Evolutionary conservation across 2,113 vertebrate species (phyloP).

Genomic region (Urocynchramus pylzowi): DNA sequence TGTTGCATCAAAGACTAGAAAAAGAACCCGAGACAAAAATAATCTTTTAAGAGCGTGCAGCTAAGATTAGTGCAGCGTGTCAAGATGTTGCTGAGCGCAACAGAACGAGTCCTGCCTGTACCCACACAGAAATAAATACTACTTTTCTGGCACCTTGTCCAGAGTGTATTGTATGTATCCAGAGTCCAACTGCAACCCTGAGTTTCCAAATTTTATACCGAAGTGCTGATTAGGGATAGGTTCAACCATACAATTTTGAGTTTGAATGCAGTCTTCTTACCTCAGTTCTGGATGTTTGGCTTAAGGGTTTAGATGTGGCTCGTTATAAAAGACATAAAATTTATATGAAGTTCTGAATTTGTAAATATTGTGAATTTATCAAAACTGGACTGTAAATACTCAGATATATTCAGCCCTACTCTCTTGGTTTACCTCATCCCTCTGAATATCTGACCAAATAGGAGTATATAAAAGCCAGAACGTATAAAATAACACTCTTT

Average conservation of each 20-base stretch:
- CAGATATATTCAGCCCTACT: not conserved
- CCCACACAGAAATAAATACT: not conserved
- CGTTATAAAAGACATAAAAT: not conserved
- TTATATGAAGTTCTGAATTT: not conserved
- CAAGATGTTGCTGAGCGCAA: slow-evolving; percentile 29
- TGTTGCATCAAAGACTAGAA: slow-evolving; percentile 34
- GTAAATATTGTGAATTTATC: not conserved
- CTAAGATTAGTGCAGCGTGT: slow-evolving; percentile 24
- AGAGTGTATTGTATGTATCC: too few relatives aligned
- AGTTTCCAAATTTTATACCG: not conserved
- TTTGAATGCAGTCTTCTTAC: not conserved
- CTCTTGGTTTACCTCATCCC: not conserved
- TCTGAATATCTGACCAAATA: not conserved
- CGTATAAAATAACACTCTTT: not conserved
- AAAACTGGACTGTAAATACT: not conserved
- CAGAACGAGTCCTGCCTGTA: not conserved
- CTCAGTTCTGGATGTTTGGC: not conserved
- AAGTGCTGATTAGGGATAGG: not conserved
- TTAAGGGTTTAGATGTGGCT: not conserved
- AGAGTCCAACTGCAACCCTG: not conserved
- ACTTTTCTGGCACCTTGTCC: not conserved
- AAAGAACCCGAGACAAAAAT: slow-evolving; percentile 46
- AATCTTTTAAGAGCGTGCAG: slow-evolving; percentile 35
- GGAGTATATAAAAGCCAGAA: not conserved
- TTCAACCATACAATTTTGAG: not conserved